Conservation (phyloP, 1,140 invertebrate genomes). For the Drosophila insularis region DNA sequence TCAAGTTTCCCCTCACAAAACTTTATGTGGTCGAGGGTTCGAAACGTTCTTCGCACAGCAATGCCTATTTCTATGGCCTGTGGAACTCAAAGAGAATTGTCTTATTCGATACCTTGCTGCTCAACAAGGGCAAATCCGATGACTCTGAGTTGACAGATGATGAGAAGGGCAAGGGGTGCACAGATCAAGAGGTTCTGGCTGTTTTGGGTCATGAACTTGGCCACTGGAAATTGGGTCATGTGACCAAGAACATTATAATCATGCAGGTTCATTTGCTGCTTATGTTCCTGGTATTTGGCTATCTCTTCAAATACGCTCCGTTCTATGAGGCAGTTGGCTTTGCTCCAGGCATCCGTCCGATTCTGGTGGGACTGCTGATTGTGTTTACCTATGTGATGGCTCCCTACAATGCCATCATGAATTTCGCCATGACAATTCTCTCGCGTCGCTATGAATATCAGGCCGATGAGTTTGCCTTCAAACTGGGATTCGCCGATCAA, state of each 20-base stretch:
- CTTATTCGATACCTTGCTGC: slow-evolving; percentile 95
- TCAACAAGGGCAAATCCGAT: slow-evolving; percentile 78
- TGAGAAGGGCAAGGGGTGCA: slow-evolving; percentile 89
- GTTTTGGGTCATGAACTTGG: slow-evolving; percentile 98
- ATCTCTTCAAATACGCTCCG: slow-evolving; percentile 90
- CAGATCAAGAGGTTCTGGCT: slow-evolving; percentile 96
- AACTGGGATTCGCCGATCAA: slow-evolving; percentile 88
- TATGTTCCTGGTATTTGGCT: slow-evolving; percentile 94
- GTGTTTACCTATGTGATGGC: slow-evolving; percentile 96
- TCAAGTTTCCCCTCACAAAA: slow-evolving; percentile 97
- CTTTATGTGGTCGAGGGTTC: slow-evolving; percentile 99
- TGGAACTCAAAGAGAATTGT: slow-evolving; percentile 99
- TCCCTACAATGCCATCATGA: slow-evolving; percentile 94
- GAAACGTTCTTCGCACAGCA: slow-evolving; percentile 97
- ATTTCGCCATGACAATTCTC: slow-evolving; percentile 87
- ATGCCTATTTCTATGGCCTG: slow-evolving; percentile 99
- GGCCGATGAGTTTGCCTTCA: slow-evolving; percentile 97
- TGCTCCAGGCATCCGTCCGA: slow-evolving; percentile 88
- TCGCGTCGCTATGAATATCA: slow-evolving; percentile 95
- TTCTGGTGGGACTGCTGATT: slow-evolving; percentile 95
- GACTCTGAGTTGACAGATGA: slow-evolving; percentile 81
- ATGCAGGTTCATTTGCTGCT: slow-evolving; percentile 90
- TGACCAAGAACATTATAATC: slow-evolving; percentile 93
- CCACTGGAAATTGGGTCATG: slow-evolving; percentile 98
- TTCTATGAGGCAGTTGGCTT: slow-evolving; percentile 96